Evolutionary conservation across 2,888 invertebrate genomes (phyloP), one percentile per base, ranked within the genome.

Genomic region (Laspeyria flexula): DNA sequence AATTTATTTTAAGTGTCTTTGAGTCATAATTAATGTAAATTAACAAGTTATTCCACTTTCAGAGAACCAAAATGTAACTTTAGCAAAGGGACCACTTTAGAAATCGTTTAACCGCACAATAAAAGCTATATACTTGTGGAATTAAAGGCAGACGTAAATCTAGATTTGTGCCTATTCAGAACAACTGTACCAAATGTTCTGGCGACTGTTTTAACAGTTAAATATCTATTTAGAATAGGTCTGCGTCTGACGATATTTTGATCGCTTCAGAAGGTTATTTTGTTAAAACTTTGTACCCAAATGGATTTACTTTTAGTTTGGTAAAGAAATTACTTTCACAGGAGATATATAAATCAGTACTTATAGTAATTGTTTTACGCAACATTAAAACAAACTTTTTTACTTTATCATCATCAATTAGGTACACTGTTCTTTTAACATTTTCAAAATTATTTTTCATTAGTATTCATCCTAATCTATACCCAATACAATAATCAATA

Each of bases 51-150:
- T n/a, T 16, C 34, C 18, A 13, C 10, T 34, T 10, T n/a, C 21
- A 18, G 30, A 23, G 16, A 10, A 64, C 49, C 6, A 25, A 49
- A 55, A 64, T 39, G 35, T 48, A 38, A 23, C 43, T 25, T 25
- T 7, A 7, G 10, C 12, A 50, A 65, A 50, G 39, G 50, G 50
- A 42, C 23, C 38, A 46, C 12, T 56, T 60, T 50, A 49, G 53
- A 60, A 69, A 51, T 34, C 50, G 46, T 65, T 65, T 54, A 65
- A 37, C 47, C 45, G 41, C 41, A 56, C 54, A 55, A 55, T 60
- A 39, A 54, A 69, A 65, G 50, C 43, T 38, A 69, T 69, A 61
- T 41, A 65, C 46, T 40, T 41, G 49, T 56, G 43, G 47, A 60
- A 48, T 61, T 43, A 47, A 37, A 45, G 41, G 45, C 37, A 45